Percentiles rank a stretch among this genome's conserved stretches.
These are phyloP conservation scores for Caenorhabditis sinica DNA, from an alignment of 2,888 invertebrate species.

Conservation along the genomic window DNA sequence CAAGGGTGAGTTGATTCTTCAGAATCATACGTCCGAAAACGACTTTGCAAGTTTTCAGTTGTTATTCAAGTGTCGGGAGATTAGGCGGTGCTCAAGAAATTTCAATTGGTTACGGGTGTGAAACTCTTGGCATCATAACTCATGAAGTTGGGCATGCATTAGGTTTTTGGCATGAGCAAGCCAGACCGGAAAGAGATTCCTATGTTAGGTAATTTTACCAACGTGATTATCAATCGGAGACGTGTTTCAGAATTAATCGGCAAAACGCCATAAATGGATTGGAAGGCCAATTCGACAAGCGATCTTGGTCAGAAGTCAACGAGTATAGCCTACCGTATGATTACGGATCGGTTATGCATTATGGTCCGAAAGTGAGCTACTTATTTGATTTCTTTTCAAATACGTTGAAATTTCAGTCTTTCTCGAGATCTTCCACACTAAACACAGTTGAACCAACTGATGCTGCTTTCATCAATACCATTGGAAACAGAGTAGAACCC, in stretches of 20 bases:
- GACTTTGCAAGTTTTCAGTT: constrained; percentile 50
- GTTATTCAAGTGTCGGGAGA: constrained; percentile 76
- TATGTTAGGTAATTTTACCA: constrained; percentile 67
- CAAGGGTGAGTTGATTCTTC: constrained; percentile 64
- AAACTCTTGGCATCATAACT: constrained; percentile 73
- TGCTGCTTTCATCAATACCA: constrained; percentile 69
- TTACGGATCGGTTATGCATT: constrained; percentile 76
- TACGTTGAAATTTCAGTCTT: constrained; percentile 64
- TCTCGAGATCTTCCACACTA: constrained; percentile 59
- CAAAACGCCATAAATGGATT: constrained; percentile 70
- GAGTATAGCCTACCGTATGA: constrained; percentile 74
- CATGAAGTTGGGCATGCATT: constrained; percentile 77
- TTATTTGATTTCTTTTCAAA: not conserved
- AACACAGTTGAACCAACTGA: constrained; percentile 73
- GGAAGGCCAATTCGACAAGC: constrained; percentile 72
- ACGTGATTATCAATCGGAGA: not conserved
- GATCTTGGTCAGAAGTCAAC: constrained; percentile 63
- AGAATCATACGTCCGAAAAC: not conserved
- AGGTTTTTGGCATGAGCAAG: constrained; percentile 79
- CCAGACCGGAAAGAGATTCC: constrained; percentile 75
- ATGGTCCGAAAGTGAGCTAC: constrained; percentile 68
- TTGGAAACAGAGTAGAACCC: constrained; percentile 73
- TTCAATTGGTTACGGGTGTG: constrained; percentile 77
- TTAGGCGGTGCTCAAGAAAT: constrained; percentile 75
- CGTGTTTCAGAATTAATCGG: constrained; percentile 59